Base-by-base conservation (phyloP, 2,888 invertebrate species). In the Cephus pygmeus region DNA sequence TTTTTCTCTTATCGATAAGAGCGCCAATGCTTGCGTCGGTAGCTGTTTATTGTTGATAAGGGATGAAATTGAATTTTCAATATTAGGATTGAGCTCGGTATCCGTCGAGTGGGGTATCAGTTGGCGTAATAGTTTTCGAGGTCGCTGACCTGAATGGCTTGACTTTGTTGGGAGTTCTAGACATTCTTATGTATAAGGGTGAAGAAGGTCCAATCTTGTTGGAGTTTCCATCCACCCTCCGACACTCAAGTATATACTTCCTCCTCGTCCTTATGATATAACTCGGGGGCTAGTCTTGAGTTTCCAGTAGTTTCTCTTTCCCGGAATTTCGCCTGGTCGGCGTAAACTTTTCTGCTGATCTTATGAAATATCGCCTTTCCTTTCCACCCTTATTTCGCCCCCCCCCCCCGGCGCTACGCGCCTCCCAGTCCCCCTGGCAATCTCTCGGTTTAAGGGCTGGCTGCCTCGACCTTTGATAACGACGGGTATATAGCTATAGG, bases 321-420 rank as follows among this genome's bases (percentile, higher is more conserved):
- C 12, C 6, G 33, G 2, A 71, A 33, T 71, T 34, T 11, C 31
- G 82, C 75, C 31, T 2, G 56, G 23, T 56, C 23, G 56, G 9
- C 56, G 56, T 2, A 56, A 85, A 83, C 82, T 85, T 83, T 81
- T 76, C 77, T 76, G 76, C 56, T 73, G 36, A 77, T 81, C 77
- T 78, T 81, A 81, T 77, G 79, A 83, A 83, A 80, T 81, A 79
- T 80, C 56, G 69, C 30, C 36, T 75, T 73, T 56, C 34, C 75
- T 33, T 76, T 31, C 73, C 35, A 69, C 31, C 34, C 73, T 74
- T 73, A 31, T 40, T 79, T 31, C 31, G 0, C 75, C 75, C 75
- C 33, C 31, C 33, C 33, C 33, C 33, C 31, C 1, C 4, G 4
- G 4, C 73, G 40, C 23, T 73, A 36, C 71, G 12, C 68, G 23